A percentile compares a stretch with the other conserved stretches of the same genome.
Evolutionary conservation across 2,113 vertebrate species (phyloP).

Genomic region (Solenodon paradoxus): DNA sequence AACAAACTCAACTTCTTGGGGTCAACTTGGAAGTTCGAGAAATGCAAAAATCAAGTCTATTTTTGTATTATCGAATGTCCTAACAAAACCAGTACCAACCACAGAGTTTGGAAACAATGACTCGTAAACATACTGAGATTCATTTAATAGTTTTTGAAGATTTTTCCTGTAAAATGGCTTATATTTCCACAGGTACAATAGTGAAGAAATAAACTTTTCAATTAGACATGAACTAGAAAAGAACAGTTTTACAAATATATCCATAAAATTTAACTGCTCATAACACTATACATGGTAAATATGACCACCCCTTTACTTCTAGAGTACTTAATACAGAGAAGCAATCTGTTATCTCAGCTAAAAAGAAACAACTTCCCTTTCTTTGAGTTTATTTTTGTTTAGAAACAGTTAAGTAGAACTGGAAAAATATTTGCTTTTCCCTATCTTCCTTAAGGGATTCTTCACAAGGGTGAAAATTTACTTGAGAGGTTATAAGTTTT

Average conservation of each 20-base stretch:
- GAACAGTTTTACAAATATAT: conserved; percentile 81
- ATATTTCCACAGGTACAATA: conserved; percentile 86
- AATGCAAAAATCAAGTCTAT: not conserved
- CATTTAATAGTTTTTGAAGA: conserved; percentile 77
- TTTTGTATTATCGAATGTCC: not conserved
- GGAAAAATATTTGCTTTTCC: conserved; percentile 65
- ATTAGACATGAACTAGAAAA: conserved; percentile 81
- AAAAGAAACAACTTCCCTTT: conserved; percentile 52
- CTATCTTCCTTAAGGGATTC: conserved; percentile 9
- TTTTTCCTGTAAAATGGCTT: conserved; percentile 84
- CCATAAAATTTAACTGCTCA: conserved; percentile 77
- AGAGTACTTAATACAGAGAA: conserved; percentile 65
- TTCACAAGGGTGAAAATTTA: not conserved
- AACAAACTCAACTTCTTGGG: not conserved
- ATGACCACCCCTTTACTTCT: conserved; percentile 52
- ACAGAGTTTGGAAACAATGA: conserved; percentile 58
- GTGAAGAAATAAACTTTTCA: conserved; percentile 80
- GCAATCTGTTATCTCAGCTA: conserved; percentile 36
- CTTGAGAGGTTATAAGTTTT: not conserved
- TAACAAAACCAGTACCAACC: not conserved
- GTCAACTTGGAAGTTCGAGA: not conserved
- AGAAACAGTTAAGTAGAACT: conserved; percentile 54
- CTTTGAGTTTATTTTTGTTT: conserved; percentile 27
- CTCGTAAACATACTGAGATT: conserved; percentile 75
- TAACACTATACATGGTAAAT: conserved; percentile 69